Evolutionary conservation across 2,797 vertebrate genomes (phyloP).

Genomic region (Hydrolagus colliei): DNA sequence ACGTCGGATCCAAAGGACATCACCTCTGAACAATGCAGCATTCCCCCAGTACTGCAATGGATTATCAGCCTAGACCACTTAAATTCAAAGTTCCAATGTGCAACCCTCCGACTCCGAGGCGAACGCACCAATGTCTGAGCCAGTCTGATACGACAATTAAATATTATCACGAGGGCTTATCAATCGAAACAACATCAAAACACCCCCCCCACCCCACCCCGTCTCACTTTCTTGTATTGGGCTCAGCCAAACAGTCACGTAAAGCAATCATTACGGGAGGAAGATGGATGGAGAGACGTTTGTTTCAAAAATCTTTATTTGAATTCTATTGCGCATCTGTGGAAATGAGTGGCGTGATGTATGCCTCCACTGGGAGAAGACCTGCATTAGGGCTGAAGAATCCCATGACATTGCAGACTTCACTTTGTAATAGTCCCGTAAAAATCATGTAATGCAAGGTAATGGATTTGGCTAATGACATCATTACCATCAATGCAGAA

Average conservation of each 20-base stretch:
- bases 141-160: no score
- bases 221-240: neutral
- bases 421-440: conserved; percentile 25
- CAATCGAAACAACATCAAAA: no score
- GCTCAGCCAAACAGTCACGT: neutral
- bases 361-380: neutral
- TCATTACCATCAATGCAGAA: conserved; percentile 27
- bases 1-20: no score
- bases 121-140: no score
- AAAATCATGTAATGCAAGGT: conserved; percentile 24
- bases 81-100: no score
- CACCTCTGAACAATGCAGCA: no score
- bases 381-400: neutral
- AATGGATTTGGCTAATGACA: conserved; percentile 29
- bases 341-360: neutral
- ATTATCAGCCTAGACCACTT: no score
- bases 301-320: neutral
- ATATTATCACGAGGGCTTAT: no score
- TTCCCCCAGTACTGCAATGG: no score
- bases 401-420: conserved; percentile 1
- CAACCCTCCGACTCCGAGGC: no score
- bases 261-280: no score
- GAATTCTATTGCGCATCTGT: neutral
- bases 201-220: neutral
- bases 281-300: neutral